Conservation (phyloP, 2,113 vertebrate genomes). For the Narcine bancroftii region DNA sequence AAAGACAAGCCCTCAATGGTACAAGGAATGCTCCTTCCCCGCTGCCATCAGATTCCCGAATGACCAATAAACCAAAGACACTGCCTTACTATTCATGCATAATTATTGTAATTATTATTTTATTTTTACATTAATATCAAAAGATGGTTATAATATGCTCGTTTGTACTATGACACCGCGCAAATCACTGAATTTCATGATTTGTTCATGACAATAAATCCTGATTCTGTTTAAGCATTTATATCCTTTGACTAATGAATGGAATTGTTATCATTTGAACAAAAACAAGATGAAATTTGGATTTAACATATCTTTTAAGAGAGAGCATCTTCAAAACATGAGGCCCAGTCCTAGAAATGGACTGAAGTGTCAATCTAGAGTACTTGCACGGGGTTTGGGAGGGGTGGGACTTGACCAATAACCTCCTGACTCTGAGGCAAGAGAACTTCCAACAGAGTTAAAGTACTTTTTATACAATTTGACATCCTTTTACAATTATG, state of each 20-base stretch:
- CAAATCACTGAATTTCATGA: too few species aligned
- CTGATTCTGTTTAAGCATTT: neutral
- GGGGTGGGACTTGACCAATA: neutral
- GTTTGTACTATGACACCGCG: too few species aligned
- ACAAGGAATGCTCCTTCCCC: too few species aligned
- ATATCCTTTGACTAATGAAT: neutral
- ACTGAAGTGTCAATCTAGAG: neutral
- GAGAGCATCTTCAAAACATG: neutral
- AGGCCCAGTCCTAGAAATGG: neutral
- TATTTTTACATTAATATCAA: too few species aligned
- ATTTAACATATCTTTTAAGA: conserved; percentile 4
- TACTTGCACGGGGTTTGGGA: neutral
- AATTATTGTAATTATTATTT: too few species aligned
- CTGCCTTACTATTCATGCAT: too few species aligned
- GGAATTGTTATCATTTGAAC: neutral
- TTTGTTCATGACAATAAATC: too few species aligned
- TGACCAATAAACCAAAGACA: too few species aligned
- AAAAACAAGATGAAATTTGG: neutral
- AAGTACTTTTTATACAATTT: neutral
- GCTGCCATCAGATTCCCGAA: too few species aligned
- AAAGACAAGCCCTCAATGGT: too few species aligned
- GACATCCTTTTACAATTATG: neutral
- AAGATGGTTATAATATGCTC: too few species aligned
- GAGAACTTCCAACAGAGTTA: conserved; percentile 13
- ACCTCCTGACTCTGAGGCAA: neutral